Conservation (phyloP, 2,888 invertebrate genomes). For the Phytoseiulus persimilis region DNA sequence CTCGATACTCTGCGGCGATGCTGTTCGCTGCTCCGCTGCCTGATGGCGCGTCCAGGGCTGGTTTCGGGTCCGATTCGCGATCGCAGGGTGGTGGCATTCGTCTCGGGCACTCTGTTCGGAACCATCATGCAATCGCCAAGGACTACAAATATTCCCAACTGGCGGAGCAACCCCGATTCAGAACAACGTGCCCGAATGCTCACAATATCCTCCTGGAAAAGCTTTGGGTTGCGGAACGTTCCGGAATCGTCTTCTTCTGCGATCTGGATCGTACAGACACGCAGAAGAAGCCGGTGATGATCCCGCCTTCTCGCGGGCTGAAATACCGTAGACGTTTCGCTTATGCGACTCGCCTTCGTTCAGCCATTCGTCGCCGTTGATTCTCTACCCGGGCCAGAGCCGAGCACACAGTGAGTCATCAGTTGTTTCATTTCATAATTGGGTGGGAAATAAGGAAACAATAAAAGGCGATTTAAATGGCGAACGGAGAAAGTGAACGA, state of each 20-base stretch:
- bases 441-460: not conserved
- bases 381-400: not conserved
- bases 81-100: no score
- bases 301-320: not conserved
- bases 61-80: not conserved
- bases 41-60: not conserved
- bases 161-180: no score
- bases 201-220: no score
- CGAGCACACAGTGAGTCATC: not conserved
- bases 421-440: not conserved
- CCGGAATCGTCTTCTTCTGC: no score
- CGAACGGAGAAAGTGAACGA: not conserved
- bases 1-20: not conserved
- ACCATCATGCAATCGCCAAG: no score
- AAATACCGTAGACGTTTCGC: not conserved
- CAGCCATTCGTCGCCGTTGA: not conserved
- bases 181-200: no score
- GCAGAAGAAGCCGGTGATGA: not conserved
- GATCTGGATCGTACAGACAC: not conserved
- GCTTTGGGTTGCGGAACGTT: no score
- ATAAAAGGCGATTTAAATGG: not conserved
- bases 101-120: no score
- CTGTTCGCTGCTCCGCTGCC: not conserved
- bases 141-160: no score
- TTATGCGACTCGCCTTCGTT: not conserved